Conservation (phyloP, 1,140 invertebrate species). For the Zaprionus kolodkinae region DNA sequence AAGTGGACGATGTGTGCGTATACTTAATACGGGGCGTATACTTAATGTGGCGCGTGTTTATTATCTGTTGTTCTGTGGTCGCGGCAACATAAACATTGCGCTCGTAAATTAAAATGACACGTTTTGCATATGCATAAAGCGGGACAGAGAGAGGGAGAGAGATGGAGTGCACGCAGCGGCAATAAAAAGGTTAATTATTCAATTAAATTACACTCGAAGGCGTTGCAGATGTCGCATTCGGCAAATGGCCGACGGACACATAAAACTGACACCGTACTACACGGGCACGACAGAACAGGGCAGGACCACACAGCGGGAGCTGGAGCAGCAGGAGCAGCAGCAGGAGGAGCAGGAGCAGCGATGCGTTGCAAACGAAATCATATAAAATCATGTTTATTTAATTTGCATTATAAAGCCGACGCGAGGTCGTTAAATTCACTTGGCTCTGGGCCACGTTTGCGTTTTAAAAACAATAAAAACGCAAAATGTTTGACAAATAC, state of each 20-base stretch:
- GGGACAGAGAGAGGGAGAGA: not conserved
- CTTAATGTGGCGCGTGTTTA: constrained; percentile 78
- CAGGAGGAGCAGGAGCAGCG: constrained; percentile 30
- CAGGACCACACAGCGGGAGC: not conserved
- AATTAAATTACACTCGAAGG: constrained; percentile 81
- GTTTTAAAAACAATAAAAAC: constrained; percentile 81
- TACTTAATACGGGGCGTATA: constrained; percentile 54
- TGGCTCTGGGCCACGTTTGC: constrained; percentile 42
- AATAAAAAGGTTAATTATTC: constrained; percentile 83
- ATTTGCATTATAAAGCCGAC: constrained; percentile 73
- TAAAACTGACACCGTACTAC: constrained; percentile 71
- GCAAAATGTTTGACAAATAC: constrained; percentile 78
- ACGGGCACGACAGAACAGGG: constrained; percentile 31
- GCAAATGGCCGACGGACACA: constrained; percentile 75
- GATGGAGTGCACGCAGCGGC: constrained; percentile 41
- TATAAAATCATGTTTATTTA: constrained; percentile 82
- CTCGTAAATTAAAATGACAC: constrained; percentile 82
- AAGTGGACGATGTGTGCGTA: not conserved
- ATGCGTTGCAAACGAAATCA: constrained; percentile 53
- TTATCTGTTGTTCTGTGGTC: constrained; percentile 65
- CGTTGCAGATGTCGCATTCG: constrained; percentile 67
- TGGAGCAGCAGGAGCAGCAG: constrained; percentile 5
- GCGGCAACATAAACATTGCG: constrained; percentile 65
- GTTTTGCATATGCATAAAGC: constrained; percentile 70
- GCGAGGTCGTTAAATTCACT: constrained; percentile 67